Evolutionary conservation across 1,140 invertebrate genomes (phyloP).

Genomic region (Drosophila auraria): DNA sequence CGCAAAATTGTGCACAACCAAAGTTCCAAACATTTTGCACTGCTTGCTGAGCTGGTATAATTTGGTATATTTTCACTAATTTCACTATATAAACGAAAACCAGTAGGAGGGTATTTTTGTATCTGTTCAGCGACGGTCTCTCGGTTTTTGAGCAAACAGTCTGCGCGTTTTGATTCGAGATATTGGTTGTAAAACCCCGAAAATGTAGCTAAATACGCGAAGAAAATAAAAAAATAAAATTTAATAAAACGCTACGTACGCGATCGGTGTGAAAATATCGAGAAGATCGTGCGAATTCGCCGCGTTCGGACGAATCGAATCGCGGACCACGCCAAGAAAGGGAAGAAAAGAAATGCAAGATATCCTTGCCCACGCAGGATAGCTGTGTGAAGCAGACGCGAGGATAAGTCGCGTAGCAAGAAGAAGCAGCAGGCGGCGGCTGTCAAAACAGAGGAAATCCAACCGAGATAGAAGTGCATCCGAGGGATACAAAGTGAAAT

Average conservation of each 20-base stretch:
- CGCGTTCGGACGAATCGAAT: neutral
- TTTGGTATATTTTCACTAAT: neutral
- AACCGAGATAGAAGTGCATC: slow-evolving; percentile 62
- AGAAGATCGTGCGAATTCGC: neutral
- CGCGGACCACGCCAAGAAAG: slow-evolving; percentile 14
- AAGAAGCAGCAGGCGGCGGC: slow-evolving; percentile 48
- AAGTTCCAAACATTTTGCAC: too few relatives aligned
- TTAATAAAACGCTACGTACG: neutral
- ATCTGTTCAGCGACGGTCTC: neutral
- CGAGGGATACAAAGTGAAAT: slow-evolving; percentile 50
- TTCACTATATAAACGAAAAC: neutral
- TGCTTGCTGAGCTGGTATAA: too few relatives aligned
- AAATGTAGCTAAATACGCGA: slow-evolving; percentile 30
- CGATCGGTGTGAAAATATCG: slow-evolving; percentile 4
- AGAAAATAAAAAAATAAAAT: slow-evolving; percentile 3
- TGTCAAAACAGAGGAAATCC: slow-evolving; percentile 53
- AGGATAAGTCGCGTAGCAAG: slow-evolving; percentile 36
- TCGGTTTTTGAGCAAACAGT: slow-evolving; percentile 8
- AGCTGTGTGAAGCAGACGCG: slow-evolving; percentile 65
- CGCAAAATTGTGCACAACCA: too few relatives aligned
- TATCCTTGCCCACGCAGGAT: slow-evolving; percentile 76
- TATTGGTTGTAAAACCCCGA: slow-evolving; percentile 5
- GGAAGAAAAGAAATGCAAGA: slow-evolving; percentile 16
- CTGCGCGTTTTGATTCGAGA: slow-evolving; percentile 9
- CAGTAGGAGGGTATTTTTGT: neutral